Base-by-base conservation (phyloP, 2,797 vertebrate genomes). In the Spheniscus humboldti region DNA sequence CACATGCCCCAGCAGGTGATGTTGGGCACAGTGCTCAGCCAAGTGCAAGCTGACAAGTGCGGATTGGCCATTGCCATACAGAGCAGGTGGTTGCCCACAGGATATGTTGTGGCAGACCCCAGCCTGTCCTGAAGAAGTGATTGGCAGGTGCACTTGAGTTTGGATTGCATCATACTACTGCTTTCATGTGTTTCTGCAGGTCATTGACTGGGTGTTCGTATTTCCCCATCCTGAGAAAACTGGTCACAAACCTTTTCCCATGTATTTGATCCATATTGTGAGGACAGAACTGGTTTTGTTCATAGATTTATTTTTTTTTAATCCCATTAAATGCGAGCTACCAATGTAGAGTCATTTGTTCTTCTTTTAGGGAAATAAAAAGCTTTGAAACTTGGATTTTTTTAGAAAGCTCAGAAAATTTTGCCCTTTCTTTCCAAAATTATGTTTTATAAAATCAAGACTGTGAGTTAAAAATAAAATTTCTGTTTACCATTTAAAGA, bases 61-160 rank as follows among this genome's bases (percentile, higher is more conserved):
- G 3, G 17, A 15, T 2, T 71, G 35, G 48, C 52, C 30, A 24
- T 6, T 71, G 87, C 12, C 27, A n/a, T 24, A 16, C 0, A 4
- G 15, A 86, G 41, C 48, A 43, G 43, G 6, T 20, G 12, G 5
- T 10, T 1, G 1, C 3, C 5, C 23, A 17, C 0, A 1, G 25
- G 24, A 5, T 41, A 6, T 8, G 1, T 27, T 53, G 43, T 59
- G 64, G 11, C 73, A 80, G 41, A 67, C 2, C 52, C 31, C 33
- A 63, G 28, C 18, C 43, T 59, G 25, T 59, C 30, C n/a, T 52
- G 41, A 10, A 3, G 6, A 83, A 62, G 25, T 5, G 41, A n/a
- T 53, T n/a, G 3, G 27, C 0, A 0, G 20, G 9, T 37, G 13
- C 5, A 12, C 23, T 71, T 76, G 12, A 68, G 28, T 62, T 27